Evolutionary conservation across 2,888 invertebrate species (phyloP), one percentile per base, ranked within the genome.

Genomic region (Charanyca ferruginea): DNA sequence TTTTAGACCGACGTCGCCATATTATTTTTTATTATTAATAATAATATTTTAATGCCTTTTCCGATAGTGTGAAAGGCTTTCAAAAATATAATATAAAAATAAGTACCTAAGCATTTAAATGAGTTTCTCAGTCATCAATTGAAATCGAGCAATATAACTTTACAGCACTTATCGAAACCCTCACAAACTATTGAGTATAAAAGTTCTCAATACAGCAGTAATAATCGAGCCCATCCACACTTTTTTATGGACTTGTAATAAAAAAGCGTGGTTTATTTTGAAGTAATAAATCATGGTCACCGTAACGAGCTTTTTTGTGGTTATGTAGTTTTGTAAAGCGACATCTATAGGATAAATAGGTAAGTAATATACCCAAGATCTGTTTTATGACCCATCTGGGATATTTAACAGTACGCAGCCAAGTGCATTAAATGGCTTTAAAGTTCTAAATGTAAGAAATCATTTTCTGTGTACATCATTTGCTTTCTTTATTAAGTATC

Each of bases 191-290:
- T 49, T 44, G 44, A 57, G 0, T 49, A 54, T 25, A 25, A 57
- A 68, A 51, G 20, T 32, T 59, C 28, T 42, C 38, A 42, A 59
- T 70, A 47, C 32, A 45, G 35, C 45, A 49, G n/a, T 44, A 64
- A 52, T 64, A 48, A 77, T 38, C 7, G 38, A 48, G n/a, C 22
- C 52, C 47, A 52, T 72, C 47, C 47, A 53, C 55, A 32, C 51
- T 32, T 69, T 73, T 86, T 88, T 89, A 87, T 83, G 79, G 58
- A 57, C 70, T 72, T 79, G 63, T 62, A 77, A 80, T 89, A 86
- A 86, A 86, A 83, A 83, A 79, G 73, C 72, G 68, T 79, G 74
- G 77, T 84, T 87, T 84, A 86, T 83, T 85, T 83, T 77, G 62
- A 61, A 73, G 71, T 67, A 66, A 81, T 89, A 86, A 86, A 88